phyloP scores from a whole-genome alignment of 2,888 invertebrate species.

The Parthenolecanium corni region DNA sequence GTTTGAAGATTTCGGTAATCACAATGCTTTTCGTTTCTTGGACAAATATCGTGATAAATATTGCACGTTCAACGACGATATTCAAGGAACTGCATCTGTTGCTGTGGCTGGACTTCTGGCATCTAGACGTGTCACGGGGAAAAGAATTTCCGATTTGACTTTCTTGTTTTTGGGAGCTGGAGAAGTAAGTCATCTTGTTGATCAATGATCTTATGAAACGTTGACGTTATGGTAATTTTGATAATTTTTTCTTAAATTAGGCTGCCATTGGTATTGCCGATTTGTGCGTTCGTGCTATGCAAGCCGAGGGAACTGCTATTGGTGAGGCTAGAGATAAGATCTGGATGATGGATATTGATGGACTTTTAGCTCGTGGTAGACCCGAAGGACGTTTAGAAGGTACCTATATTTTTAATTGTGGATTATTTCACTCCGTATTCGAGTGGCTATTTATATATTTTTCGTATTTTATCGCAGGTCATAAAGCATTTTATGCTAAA shows the following conservation, averaged over 20 bases:
- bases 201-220: too few species aligned
- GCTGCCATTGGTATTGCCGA: slow-evolving; percentile 68
- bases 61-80: slow-evolving; percentile 98
- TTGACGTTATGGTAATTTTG: neutral
- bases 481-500: slow-evolving; percentile 62
- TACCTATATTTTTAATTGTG: slow-evolving; percentile 1
- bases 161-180: slow-evolving; percentile 86
- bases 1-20: slow-evolving; percentile 96
- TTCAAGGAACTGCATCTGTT: slow-evolving; percentile 93
- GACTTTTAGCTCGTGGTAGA: slow-evolving; percentile 48
- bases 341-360: slow-evolving; percentile 91
- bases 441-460: neutral
- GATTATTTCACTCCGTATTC: neutral
- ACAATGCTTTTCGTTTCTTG: slow-evolving; percentile 89
- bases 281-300: slow-evolving; percentile 79
- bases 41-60: slow-evolving; percentile 81
- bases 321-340: slow-evolving; percentile 76
- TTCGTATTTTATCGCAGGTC: slow-evolving; percentile 35
- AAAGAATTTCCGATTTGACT: slow-evolving; percentile 70
- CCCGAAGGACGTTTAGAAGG: slow-evolving; percentile 39
- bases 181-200: slow-evolving; percentile 42
- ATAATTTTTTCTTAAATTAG: slow-evolving; percentile 14
- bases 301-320: slow-evolving; percentile 48
- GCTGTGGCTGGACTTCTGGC: slow-evolving; percentile 87
- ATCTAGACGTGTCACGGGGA: slow-evolving; percentile 62